These are phyloP conservation scores for Ceyx margarethae DNA, from an alignment of 2,113 vertebrate species.

Conservation along the genomic window DNA sequence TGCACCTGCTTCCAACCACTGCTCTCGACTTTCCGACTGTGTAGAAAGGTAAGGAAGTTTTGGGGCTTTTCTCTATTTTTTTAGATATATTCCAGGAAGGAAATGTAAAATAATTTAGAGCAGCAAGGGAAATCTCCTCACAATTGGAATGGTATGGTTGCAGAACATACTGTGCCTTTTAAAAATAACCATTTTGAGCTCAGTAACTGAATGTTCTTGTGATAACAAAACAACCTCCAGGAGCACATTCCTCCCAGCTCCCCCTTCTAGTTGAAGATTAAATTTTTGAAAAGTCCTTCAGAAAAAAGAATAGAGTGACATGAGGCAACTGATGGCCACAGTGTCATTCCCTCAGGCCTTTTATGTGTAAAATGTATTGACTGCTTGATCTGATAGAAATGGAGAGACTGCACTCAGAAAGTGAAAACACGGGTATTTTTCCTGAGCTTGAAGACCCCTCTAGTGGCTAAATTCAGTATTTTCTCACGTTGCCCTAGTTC, in stretches of 20 bases:
- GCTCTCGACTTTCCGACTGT: slow-evolving; percentile 90
- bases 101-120: background rate
- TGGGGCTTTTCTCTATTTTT: background rate
- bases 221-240: background rate
- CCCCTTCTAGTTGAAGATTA: background rate
- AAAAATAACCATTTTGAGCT: background rate
- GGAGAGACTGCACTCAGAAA: background rate
- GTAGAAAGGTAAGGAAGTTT: slow-evolving; percentile 84
- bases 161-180: accelerated
- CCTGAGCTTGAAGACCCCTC: background rate
- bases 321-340: background rate
- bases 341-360: background rate
- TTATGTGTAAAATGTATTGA: background rate
- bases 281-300: background rate
- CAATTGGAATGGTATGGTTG: background rate
- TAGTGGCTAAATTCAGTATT: slow-evolving; percentile 13
- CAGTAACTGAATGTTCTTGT: background rate
- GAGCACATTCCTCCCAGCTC: background rate
- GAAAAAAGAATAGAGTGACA: background rate
- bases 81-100: background rate
- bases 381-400: background rate
- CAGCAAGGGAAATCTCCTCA: background rate
- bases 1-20: slow-evolving; percentile 93
- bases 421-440: background rate
- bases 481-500: accelerated